Conservation (phyloP, 2,797 vertebrate species). For the Scomberomorus guttatus region DNA sequence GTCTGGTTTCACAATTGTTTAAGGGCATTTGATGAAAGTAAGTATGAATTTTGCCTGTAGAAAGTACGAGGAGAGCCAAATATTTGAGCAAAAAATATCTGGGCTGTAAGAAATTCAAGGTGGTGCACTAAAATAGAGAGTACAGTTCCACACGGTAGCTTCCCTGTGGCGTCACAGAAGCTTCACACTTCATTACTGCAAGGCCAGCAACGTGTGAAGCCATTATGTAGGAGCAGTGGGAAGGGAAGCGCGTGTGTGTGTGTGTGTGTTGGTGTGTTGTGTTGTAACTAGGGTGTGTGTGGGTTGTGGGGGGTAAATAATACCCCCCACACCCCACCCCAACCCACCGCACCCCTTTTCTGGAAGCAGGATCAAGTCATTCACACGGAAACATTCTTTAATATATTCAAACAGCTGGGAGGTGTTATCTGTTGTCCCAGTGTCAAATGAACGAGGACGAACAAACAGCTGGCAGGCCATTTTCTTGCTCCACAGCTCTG, state of each 20-base stretch:
- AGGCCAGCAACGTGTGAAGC: constrained; percentile 74
- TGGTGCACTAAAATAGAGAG: constrained; percentile 66
- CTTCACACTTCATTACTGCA: constrained; percentile 82
- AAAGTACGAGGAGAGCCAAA: constrained; percentile 33
- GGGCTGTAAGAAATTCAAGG: constrained; percentile 49
- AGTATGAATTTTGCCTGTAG: constrained; percentile 9
- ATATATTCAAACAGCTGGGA: constrained; percentile 79
- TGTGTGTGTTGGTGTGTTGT: neutral
- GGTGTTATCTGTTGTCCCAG: constrained; percentile 72
- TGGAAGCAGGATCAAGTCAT: constrained; percentile 69
- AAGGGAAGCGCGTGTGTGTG: constrained; percentile 6
- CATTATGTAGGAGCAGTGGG: constrained; percentile 69
- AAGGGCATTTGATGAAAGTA: constrained; percentile 37
- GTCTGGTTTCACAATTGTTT: constrained; percentile 20
- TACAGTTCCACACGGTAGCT: constrained; percentile 59
- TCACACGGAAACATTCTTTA: constrained; percentile 71
- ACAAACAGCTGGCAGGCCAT: constrained; percentile 75
- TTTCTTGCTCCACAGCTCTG: constrained; percentile 55
- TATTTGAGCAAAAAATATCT: constrained; percentile 31
- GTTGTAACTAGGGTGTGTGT: constrained; percentile 12
- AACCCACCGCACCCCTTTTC: constrained; percentile 34
- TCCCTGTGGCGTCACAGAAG: constrained; percentile 70
- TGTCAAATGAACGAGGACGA: constrained; percentile 75
- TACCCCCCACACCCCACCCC: constrained; percentile 29
- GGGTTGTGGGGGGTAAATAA: constrained; percentile 49